Percentiles rank a stretch among this genome's conserved stretches.
phyloP scores from a whole-genome alignment of 1,140 invertebrate genomes.

The Metaphire vulgaris region DNA sequence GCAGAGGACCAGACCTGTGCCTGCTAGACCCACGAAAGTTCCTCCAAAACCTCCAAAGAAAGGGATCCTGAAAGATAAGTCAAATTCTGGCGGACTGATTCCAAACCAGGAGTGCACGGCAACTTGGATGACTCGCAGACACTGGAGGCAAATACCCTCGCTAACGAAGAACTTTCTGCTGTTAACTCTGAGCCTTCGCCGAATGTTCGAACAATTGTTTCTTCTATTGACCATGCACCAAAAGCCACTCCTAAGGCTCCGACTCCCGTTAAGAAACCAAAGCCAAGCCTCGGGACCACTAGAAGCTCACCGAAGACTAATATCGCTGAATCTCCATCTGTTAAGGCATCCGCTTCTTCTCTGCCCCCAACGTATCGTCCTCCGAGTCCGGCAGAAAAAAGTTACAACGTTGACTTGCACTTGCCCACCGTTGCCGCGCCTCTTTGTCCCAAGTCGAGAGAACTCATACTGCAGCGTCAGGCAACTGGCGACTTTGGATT shows the following conservation, averaged over 20 bases:
- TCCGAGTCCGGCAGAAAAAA: slow-evolving; percentile 37
- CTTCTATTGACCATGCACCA: background rate
- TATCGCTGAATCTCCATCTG: background rate
- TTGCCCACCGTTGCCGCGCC: slow-evolving; percentile 70
- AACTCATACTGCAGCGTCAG: slow-evolving; percentile 70
- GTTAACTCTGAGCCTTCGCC: background rate
- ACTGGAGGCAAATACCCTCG: slow-evolving; percentile 43
- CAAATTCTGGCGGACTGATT: slow-evolving; percentile 32
- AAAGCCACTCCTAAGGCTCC: background rate
- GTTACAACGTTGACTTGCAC: slow-evolving; percentile 59
- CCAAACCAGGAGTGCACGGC: slow-evolving; percentile 27
- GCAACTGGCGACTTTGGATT: slow-evolving; percentile 89
- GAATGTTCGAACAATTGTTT: slow-evolving; percentile 3
- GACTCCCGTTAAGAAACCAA: background rate
- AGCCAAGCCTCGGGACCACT: background rate
- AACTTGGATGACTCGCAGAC: slow-evolving; percentile 40
- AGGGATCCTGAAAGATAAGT: slow-evolving; percentile 40
- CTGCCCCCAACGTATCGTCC: background rate
- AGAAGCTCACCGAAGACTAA: background rate
- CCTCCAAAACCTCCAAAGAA: slow-evolving; percentile 33
- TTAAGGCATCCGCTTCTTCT: slow-evolving; percentile 8
- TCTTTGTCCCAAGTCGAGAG: slow-evolving; percentile 66
- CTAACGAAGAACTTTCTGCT: slow-evolving; percentile 36
- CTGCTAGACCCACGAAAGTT: slow-evolving; percentile 5
- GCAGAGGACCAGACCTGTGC: slow-evolving; percentile 24